Conservation (phyloP, 2,113 vertebrate species). For the Fulmarus glacialis region DNA sequence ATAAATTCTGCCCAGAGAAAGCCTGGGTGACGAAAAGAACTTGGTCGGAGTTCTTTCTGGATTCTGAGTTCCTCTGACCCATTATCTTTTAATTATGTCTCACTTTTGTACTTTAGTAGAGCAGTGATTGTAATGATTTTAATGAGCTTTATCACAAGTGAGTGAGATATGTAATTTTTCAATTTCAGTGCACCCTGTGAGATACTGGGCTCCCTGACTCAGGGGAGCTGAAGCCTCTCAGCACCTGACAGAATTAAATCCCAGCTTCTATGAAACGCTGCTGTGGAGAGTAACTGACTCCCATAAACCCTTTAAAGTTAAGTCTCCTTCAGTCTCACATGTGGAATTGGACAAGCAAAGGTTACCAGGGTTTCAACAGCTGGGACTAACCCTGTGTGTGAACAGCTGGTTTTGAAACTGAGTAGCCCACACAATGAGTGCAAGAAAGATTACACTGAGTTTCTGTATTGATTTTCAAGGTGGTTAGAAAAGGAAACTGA, state of each 20-base stretch:
- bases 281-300: neutral
- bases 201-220: neutral
- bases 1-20: conserved; percentile 19
- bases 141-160: conserved; percentile 43
- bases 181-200: neutral
- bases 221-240: neutral
- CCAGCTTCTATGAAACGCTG: neutral
- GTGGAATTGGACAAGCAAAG: neutral
- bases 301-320: neutral
- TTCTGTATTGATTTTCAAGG: conserved; percentile 25
- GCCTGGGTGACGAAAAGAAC: neutral
- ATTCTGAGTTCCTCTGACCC: neutral
- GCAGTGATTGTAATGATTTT: conserved; percentile 29
- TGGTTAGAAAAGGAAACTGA: neutral
- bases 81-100: conserved; percentile 51
- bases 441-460: neutral
- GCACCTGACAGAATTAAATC: neutral
- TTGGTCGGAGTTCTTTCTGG: neutral
- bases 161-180: neutral
- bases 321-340: neutral
- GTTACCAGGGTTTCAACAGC: conserved; percentile 36
- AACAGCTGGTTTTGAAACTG: conserved; percentile 44
- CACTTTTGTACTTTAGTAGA: neutral
- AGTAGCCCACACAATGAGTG: neutral
- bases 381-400: neutral